phyloP scores from a whole-genome alignment of 2,888 invertebrate genomes.

The Cinara cedri region DNA sequence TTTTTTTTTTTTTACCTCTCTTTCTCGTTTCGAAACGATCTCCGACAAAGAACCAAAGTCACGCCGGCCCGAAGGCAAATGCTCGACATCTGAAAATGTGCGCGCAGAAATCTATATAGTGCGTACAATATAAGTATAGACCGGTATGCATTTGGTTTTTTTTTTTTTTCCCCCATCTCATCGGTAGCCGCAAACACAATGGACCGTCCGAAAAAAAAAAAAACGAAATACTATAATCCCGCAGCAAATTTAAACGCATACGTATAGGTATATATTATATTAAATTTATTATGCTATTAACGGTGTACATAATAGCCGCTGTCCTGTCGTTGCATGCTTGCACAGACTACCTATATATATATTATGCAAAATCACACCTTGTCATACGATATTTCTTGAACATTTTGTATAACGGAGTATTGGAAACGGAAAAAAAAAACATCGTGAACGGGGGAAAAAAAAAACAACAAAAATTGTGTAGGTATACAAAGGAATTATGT shows the following conservation, averaged over 20 bases:
- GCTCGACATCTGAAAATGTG: slow-evolving; percentile 55
- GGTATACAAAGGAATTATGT: slow-evolving; percentile 50
- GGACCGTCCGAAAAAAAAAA: slow-evolving; percentile 35
- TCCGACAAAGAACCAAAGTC: slow-evolving; percentile 52
- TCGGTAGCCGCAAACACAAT: slow-evolving; percentile 39
- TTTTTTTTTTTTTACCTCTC: too few relatives aligned
- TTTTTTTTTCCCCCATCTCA: slow-evolving; percentile 18
- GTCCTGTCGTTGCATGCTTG: neutral
- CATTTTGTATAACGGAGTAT: slow-evolving; percentile 24
- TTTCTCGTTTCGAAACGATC: slow-evolving; percentile 46
- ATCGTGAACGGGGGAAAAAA: slow-evolving; percentile 36
- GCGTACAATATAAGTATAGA: slow-evolving; percentile 11
- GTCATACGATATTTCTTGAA: slow-evolving; percentile 44
- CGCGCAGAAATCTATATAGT: slow-evolving; percentile 36
- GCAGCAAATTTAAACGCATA: neutral
- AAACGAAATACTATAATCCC: slow-evolving; percentile 47
- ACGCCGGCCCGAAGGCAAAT: slow-evolving; percentile 42
- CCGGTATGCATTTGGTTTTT: slow-evolving; percentile 35
- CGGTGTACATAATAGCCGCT: neutral
- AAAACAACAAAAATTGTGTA: slow-evolving; percentile 17
- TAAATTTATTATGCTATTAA: slow-evolving; percentile 24
- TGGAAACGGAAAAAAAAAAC: slow-evolving; percentile 17
- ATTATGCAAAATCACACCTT: slow-evolving; percentile 39
- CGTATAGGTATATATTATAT: neutral
- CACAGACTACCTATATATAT: neutral